Evolutionary conservation across 2,113 vertebrate species (phyloP), one percentile per base, ranked within the genome.

Genomic region (Dryoscopus gambensis): DNA sequence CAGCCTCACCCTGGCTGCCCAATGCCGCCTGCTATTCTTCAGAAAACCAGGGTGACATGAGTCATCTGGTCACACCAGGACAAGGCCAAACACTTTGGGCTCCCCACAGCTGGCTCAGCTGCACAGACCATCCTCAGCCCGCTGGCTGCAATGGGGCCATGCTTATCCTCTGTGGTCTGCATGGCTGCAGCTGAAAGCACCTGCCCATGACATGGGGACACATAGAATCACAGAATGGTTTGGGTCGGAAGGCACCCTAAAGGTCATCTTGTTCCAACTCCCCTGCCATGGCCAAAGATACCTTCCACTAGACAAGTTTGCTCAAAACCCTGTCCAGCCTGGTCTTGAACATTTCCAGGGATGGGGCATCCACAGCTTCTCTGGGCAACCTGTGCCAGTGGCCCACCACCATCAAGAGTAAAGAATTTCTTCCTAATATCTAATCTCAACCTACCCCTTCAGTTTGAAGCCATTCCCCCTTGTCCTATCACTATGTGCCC

Each of bases 71-170:
- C 79, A 67, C 65, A 74, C 4, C 71, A 13, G 79, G 2, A 1
- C 2, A 6, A 60, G 75, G 70, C 28, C 56, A 28, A 47, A 42
- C 0, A 0, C 57, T 76, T 3, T 0, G 75, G 27, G 30, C 56
- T 76, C 44, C 47, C 47, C 18, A 23, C 57, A 50, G 40, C 82
- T 52, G 64, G 33, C 62, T 76, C 62, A 15, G 64, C 50, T 37
- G 44, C 11, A 2, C 2, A 2, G 50, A 6, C 8, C 3, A 5
- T 47, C 24, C 67, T 56, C 70, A 10, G 40, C 8, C 35, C 0
- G 0, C 42, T 18, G 39, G 31, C 76, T 28, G 30, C 30, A 22
- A 4, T 1, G 2, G 21, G 50, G n/a, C 49, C 10, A 0, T 0
- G 3, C 23, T 84, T 28, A 5, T 53, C 77, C 17, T 71, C 84